Conservation (phyloP, 2,888 invertebrate genomes). For the Chrysotoxum bicinctum region DNA sequence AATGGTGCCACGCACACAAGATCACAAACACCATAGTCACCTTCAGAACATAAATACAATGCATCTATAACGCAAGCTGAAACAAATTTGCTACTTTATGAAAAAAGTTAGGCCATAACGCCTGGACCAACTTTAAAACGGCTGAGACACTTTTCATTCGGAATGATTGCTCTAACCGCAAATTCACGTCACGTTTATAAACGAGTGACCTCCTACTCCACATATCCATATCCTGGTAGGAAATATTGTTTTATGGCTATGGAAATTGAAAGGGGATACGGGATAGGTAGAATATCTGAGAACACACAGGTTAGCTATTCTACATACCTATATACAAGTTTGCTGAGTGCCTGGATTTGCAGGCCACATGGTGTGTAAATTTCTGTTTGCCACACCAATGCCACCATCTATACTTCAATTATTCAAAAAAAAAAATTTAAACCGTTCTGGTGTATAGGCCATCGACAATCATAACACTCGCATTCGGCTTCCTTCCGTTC, state of each 20-base stretch:
- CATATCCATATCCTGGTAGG: conserved; percentile 39
- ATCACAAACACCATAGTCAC: background rate
- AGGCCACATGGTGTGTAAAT: conserved; percentile 29
- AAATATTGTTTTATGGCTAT: conserved; percentile 62
- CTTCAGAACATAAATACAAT: background rate
- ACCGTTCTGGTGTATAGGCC: conserved; percentile 34
- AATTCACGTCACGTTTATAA: conserved; percentile 50
- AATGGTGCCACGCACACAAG: conserved; percentile 10
- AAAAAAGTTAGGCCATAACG: conserved; percentile 61
- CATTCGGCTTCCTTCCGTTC: conserved; percentile 38
- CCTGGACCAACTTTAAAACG: conserved; percentile 58
- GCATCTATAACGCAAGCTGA: background rate
- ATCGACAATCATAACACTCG: conserved; percentile 45
- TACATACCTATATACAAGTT: background rate
- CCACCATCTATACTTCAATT: conserved; percentile 44
- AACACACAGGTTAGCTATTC: conserved; percentile 43
- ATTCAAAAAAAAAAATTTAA: conserved; percentile 9
- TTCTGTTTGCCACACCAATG: conserved; percentile 38
- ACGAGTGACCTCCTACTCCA: conserved; percentile 51
- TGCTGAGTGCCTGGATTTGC: conserved; percentile 24
- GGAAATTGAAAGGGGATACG: conserved; percentile 58
- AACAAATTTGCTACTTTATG: conserved; percentile 56
- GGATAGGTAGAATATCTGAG: background rate
- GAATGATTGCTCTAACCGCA: conserved; percentile 61
- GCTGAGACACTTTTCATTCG: conserved; percentile 49